Percentiles rank a stretch among this genome's conserved stretches.
Evolutionary conservation across 1,140 invertebrate genomes (phyloP).

Genomic region (Drosophila mojavensis): DNA sequence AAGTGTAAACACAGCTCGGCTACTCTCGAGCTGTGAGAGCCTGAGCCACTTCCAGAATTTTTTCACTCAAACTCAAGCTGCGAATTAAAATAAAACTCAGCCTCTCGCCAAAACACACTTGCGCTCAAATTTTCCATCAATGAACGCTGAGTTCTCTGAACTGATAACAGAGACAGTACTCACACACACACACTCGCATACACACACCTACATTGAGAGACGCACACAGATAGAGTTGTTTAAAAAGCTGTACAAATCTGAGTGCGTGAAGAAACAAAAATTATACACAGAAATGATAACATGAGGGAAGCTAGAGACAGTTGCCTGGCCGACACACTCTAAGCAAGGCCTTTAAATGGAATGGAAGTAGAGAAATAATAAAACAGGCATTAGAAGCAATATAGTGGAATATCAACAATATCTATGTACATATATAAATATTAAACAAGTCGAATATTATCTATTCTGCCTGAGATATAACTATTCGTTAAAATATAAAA

Average conservation of each 20-base stretch:
- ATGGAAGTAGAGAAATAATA: neutral
- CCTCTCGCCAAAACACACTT: conserved; percentile 5
- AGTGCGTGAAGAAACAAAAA: conserved; percentile 3
- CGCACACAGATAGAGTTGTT: conserved; percentile 51
- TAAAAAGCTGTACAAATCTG: conserved; percentile 61
- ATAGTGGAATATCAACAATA: too few species aligned
- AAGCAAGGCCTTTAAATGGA: neutral
- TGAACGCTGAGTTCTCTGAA: conserved; percentile 71
- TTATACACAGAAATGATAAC: conserved; percentile 33
- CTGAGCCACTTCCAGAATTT: conserved; percentile 44
- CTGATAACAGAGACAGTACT: conserved; percentile 64
- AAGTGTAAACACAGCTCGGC: conserved; percentile 73
- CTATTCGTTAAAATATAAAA: too few species aligned
- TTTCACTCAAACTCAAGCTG: conserved; percentile 62
- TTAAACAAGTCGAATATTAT: too few species aligned
- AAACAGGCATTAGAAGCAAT: too few species aligned
- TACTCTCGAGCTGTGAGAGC: conserved; percentile 18
- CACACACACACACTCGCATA: conserved; percentile 27
- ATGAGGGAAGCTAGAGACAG: conserved; percentile 2
- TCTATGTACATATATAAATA: too few species aligned
- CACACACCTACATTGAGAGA: conserved; percentile 1
- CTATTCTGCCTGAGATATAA: too few species aligned
- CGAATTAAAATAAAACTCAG: conserved; percentile 14
- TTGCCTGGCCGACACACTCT: conserved; percentile 2
- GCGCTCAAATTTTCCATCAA: conserved; percentile 70